Evolutionary conservation across 35 echinoderm and acorn worm genomes (phyloP).

Genomic region (Apostichopus japonicus): DNA sequence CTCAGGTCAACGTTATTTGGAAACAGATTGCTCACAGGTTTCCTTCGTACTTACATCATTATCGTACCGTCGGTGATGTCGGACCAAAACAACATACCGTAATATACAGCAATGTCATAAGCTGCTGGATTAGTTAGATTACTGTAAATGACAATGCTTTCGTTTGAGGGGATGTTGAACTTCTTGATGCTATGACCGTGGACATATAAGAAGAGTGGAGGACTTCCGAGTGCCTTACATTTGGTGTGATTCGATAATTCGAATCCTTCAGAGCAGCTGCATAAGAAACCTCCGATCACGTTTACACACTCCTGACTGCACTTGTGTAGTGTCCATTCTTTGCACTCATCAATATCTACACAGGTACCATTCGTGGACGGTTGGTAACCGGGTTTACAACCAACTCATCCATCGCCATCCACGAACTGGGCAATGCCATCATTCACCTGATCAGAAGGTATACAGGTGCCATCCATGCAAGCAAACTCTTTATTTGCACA

Average conservation of each 20-base stretch:
- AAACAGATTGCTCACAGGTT: too few species aligned
- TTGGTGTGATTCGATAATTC: not conserved
- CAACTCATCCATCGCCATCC: slow-evolving; percentile 67
- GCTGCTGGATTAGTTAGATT: slow-evolving; percentile 80
- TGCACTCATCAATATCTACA: too few species aligned
- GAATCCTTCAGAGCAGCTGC: slow-evolving; percentile 37
- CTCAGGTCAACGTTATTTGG: too few species aligned
- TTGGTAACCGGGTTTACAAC: slow-evolving; percentile 28
- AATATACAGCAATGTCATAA: slow-evolving; percentile 80
- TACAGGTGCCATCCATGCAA: not conserved
- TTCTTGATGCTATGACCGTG: not conserved
- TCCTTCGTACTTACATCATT: slow-evolving; percentile 11
- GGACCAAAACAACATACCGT: slow-evolving; percentile 80
- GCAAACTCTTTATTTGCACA: too few species aligned
- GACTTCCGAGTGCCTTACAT: slow-evolving; percentile 17
- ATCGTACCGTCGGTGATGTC: slow-evolving; percentile 80
- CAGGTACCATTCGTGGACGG: not conserved
- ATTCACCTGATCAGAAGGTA: slow-evolving; percentile 46
- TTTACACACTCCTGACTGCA: too few species aligned
- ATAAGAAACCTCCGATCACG: not conserved
- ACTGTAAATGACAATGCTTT: not conserved
- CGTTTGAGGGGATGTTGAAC: not conserved
- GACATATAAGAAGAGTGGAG: slow-evolving; percentile 4
- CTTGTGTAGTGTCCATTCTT: too few species aligned
- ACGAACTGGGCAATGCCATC: slow-evolving; percentile 61